Conservation (phyloP, 2,113 vertebrate species). For the Caranx melampygus region DNA sequence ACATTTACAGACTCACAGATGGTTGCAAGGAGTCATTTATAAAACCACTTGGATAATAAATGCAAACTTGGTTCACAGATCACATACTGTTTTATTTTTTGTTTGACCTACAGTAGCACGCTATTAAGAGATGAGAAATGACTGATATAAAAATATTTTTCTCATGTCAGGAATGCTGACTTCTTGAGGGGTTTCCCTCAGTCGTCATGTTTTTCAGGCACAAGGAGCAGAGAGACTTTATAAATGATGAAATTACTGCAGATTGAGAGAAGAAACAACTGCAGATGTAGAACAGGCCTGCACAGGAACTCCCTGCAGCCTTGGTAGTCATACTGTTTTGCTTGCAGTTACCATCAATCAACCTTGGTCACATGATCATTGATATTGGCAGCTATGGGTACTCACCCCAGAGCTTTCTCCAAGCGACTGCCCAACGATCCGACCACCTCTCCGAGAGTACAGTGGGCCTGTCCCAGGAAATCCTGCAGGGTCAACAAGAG, state of each 20-base stretch:
- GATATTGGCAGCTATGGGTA: constrained; percentile 38
- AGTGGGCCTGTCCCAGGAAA: constrained; percentile 95
- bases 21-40: background rate
- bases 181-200: background rate
- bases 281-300: background rate
- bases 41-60: background rate
- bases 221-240: background rate
- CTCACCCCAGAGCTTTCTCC: constrained; percentile 95
- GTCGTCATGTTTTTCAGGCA: background rate
- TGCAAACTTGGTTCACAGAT: background rate
- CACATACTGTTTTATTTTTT: background rate
- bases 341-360: background rate
- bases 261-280: background rate
- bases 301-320: background rate
- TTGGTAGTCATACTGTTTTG: background rate
- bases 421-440: constrained; percentile 93
- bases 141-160: too few relatives aligned
- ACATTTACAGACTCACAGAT: background rate
- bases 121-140: too few relatives aligned
- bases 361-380: background rate
- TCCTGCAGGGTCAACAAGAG: constrained; percentile 84
- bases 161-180: background rate
- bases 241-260: background rate
- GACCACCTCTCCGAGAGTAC: constrained; percentile 96
- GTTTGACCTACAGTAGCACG: too few relatives aligned